A percentile compares a stretch with the other conserved stretches of the same genome.
Evolutionary conservation across 92 coral and sea anemone genomes (phyloP).

Genomic region (Heteractis magnifica): DNA sequence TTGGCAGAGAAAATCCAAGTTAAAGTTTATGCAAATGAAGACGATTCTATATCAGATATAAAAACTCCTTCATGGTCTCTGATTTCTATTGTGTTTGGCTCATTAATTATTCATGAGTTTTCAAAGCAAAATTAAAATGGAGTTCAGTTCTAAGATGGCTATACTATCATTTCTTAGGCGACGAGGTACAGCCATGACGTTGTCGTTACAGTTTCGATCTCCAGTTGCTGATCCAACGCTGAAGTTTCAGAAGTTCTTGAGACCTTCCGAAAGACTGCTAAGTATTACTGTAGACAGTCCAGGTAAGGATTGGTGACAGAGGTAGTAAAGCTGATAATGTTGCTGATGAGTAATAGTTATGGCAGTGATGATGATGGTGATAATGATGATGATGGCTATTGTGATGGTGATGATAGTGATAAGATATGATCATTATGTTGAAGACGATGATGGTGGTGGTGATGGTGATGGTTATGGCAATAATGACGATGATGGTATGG

Average conservation of each 20-base stretch:
- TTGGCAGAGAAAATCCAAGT: no score
- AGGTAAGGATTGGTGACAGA: slow-evolving; percentile 38
- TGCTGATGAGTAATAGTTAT: not conserved
- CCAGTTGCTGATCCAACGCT: slow-evolving; percentile 74
- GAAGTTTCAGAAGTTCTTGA: slow-evolving; percentile 64
- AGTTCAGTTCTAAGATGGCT: not conserved
- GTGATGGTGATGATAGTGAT: no score
- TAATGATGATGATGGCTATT: not conserved
- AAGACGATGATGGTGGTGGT: not conserved
- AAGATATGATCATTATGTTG: no score
- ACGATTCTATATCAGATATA: no score
- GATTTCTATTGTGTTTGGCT: no score
- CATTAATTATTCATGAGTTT: no score
- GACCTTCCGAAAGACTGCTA: slow-evolving; percentile 69
- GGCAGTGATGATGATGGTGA: not conserved
- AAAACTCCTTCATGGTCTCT: no score
- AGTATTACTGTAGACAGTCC: slow-evolving; percentile 70
- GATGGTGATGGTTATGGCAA: not conserved
- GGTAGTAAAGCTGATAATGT: no score
- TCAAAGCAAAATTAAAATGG: not conserved
- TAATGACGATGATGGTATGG: not conserved
- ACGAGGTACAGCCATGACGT: slow-evolving; percentile 62
- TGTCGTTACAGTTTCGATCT: slow-evolving; percentile 72
- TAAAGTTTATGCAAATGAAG: no score
- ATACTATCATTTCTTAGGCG: slow-evolving; percentile 47